A percentile compares a stretch with the other conserved stretches of the same genome.
Evolutionary conservation across 2,888 invertebrate species (phyloP).

Genomic region (Antheraea yamamai): DNA sequence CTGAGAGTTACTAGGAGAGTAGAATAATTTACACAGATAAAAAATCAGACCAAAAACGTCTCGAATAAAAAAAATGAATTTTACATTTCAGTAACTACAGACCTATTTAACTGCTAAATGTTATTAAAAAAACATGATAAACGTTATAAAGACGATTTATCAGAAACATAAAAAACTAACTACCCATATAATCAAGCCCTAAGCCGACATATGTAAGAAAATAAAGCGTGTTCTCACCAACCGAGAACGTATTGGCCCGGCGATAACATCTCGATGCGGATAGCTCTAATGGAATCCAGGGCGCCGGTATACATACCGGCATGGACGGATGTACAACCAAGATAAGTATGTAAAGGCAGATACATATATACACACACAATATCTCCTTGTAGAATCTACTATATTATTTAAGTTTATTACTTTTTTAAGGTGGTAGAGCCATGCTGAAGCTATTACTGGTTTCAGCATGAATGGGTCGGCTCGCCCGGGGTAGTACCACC

Average conservation of each 20-base stretch:
- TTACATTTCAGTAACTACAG: not conserved
- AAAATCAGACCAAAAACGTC: not conserved
- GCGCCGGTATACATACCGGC: slow-evolving; percentile 18
- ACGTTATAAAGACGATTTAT: not conserved
- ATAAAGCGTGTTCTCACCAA: slow-evolving; percentile 16
- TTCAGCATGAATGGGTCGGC: too few relatives aligned
- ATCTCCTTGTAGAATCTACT: not conserved
- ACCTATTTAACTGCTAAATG: not conserved
- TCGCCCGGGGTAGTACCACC: too few relatives aligned
- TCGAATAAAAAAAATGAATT: not conserved
- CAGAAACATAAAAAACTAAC: not conserved
- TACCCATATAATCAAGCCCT: not conserved
- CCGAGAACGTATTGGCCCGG: slow-evolving; percentile 19
- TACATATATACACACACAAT: not conserved
- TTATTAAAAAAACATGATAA: not conserved
- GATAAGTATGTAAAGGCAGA: not conserved
- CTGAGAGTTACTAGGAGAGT: too few relatives aligned
- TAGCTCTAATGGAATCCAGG: slow-evolving; percentile 25
- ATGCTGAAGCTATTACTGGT: too few relatives aligned
- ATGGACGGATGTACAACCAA: not conserved
- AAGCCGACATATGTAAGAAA: slow-evolving; percentile 19
- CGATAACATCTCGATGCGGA: slow-evolving; percentile 25
- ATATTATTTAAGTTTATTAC: not conserved
- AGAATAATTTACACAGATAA: not conserved
- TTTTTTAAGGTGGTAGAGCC: too few relatives aligned